Evolutionary conservation across 2,797 vertebrate species (phyloP), one percentile per base, ranked within the genome.

Genomic region (Luscinia megarhynchos): DNA sequence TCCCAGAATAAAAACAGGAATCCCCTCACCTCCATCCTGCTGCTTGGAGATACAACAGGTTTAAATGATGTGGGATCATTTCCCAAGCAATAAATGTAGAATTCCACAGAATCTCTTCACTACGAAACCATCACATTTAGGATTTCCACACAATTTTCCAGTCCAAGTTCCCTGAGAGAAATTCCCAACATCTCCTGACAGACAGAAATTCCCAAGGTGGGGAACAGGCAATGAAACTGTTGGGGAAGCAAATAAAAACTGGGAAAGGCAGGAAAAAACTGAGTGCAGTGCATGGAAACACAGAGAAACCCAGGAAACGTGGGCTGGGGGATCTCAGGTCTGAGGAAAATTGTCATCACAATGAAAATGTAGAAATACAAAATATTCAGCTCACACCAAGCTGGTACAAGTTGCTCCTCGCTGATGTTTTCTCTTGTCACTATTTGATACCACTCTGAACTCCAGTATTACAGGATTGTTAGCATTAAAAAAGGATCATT

Each of bases 381-480:
- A 92, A 73, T 36, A 57, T 34, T 45, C 70, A 16, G 68, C 79
- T 85, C 93, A 84, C 48, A 81, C 64, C 81, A 41, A 32, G 45
- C 91, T 27, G 26, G 41, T 72, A 59, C 79, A 74, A 91, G 77
- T 30, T 53, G 38, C 81, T 97, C 63, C 77, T 41, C 61, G 72
- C 89, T 62, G 93, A 63, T 29, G 89, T 79, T 94, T 83, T 59
- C 89, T 72, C 86, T 81, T 94, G 93, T 97, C 96, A 67, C 96
- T 91, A 63, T 95, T 94, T 95, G 96, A 61, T 76, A 95, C 97
- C 97, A 92, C 74, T 96, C 89, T 93, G 92, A 96, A 96, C 96
- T 88, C 89, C 93, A 94, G 89, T 84, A 93, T 82, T 96, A 95
- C 85, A 95, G 93, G 95, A 95, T 93, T 97, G 96, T 98, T 97